Evolutionary conservation across 2,888 invertebrate species (phyloP), one percentile per base, ranked within the genome.

Genomic region (Drosophila nr. fundita): DNA sequence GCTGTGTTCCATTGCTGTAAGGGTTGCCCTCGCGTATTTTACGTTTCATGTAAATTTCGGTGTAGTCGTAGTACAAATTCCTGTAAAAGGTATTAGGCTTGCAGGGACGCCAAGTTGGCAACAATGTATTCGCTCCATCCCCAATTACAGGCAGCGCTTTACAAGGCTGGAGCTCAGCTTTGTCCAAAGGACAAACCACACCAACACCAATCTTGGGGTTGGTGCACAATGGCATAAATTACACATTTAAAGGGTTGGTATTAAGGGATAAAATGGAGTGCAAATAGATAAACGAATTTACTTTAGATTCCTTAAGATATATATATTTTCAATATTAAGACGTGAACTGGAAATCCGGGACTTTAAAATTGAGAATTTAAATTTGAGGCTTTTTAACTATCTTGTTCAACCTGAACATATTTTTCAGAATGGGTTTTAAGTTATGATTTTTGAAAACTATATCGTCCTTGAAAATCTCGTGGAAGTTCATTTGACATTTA

Each of bases 81-180:
- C 92, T 91, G 91, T 91, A 91, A 91, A 91, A 91, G 78, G 77
- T 89, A 91, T 72, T 89, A 91, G 91, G 91, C 82, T 75, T 52
- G 18, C 91, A 91, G 91, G 64, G 67, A 50, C 27, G 2, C 38
- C 18, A 21, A 68, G 72, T 30, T 55, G 40, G 70, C 76, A 60
- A 72, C 75, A 81, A 64, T 68, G 71, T 79, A 24, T 45, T 45
- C 45, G 45, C 45, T 78, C 18, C n/a, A 38, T 30, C 15, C 15
- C 24, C 38, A 58, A 29, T 75, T 72, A 78, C 67, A 68, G 52
- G 15, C 30, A 13, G 6, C 32, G 53, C 49, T 49, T 45, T 45
- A 67, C 85, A 87, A 52, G 2, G 52, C 63, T 68, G 60, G 61
- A 52, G 57, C 70, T 42, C 55, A 66, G 70, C 50, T 70, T 45